Percentiles rank a stretch among this genome's conserved stretches.
These are phyloP conservation scores for Tryphoninae sp. DNA, from an alignment of 2,888 invertebrate genomes.

Conservation along the genomic window DNA sequence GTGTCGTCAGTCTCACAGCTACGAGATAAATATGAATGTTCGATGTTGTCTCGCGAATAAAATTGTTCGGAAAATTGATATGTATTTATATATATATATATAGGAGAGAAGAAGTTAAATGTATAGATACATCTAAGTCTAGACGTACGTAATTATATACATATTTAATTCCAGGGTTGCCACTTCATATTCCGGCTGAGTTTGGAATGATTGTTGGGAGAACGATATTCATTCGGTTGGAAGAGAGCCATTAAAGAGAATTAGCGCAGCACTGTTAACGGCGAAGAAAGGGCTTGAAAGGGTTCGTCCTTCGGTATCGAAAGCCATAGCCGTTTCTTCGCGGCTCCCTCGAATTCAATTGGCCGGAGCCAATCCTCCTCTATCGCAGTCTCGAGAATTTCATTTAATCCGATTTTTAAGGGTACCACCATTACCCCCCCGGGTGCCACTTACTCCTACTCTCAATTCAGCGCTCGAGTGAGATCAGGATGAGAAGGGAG, in stretches of 20 bases:
- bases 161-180: conserved; percentile 3
- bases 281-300: conserved; percentile 39
- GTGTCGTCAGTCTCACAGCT: background rate
- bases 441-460: background rate
- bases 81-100: too few species aligned
- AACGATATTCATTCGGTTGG: conserved; percentile 48
- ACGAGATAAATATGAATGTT: background rate
- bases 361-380: conserved; percentile 43
- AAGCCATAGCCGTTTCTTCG: conserved; percentile 27
- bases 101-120: too few species aligned
- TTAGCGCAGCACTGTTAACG: conserved; percentile 55
- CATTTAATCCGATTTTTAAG: conserved; percentile 59
- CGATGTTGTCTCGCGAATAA: background rate
- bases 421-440: conserved; percentile 5
- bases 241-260: conserved; percentile 58
- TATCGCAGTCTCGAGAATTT: conserved; percentile 51
- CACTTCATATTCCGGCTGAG: background rate
- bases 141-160: background rate
- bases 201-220: conserved; percentile 42
- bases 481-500: background rate
- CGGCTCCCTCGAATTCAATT: conserved; percentile 53
- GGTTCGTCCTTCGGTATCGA: background rate
- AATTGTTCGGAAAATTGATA: conserved; percentile 3
- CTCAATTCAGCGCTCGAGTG: background rate
- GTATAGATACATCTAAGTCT: background rate